These are phyloP conservation scores for Julus scanicus DNA, from an alignment of 2,888 invertebrate genomes.

Conservation along the genomic window DNA sequence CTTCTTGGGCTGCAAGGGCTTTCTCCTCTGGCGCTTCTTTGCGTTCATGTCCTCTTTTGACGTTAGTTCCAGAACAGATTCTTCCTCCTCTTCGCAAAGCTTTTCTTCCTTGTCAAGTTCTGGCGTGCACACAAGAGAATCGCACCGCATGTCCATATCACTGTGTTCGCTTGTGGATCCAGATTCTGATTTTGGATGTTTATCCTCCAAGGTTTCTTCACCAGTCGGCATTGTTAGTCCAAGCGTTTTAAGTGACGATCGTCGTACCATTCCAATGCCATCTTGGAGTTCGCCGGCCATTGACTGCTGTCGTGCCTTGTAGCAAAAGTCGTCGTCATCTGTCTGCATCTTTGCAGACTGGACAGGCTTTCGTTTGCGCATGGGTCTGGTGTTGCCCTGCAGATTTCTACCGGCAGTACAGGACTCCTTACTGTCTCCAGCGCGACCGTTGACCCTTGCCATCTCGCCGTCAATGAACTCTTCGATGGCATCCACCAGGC, in stretches of 20 bases:
- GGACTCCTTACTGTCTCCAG: not conserved
- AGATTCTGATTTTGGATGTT: not conserved
- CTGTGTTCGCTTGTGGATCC: not conserved
- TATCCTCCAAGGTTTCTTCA: not conserved
- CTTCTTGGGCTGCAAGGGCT: constrained; percentile 18
- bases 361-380: constrained; percentile 5
- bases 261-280: not conserved
- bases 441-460: not conserved
- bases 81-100: not conserved
- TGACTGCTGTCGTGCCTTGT: not conserved
- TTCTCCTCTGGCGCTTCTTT: constrained; percentile 4
- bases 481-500: constrained; percentile 37
- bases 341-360: not conserved
- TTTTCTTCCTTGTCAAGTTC: not conserved
- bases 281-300: not conserved
- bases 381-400: not conserved
- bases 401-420: not conserved
- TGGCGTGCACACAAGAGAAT: not conserved
- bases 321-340: not conserved
- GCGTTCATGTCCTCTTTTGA: not conserved
- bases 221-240: not conserved
- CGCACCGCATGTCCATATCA: not conserved
- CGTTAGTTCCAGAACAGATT: not conserved
- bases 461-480: constrained; percentile 13
- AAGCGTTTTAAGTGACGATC: not conserved